Evolutionary conservation across 2,113 vertebrate species (phyloP).

Genomic region (Bagarius yarrelli): DNA sequence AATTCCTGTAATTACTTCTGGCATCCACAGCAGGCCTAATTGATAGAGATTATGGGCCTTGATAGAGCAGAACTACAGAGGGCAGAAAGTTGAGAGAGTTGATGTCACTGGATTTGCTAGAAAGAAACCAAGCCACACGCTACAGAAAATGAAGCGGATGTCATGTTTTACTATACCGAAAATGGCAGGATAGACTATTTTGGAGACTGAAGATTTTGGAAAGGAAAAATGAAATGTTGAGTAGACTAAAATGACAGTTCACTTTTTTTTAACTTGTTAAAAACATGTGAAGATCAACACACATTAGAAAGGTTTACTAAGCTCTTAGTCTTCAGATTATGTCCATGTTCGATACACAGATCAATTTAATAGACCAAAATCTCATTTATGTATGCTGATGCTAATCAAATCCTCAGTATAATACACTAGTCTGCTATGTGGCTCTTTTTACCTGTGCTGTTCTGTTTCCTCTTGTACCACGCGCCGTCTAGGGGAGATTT

Average conservation of each 20-base stretch:
- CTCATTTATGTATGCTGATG: neutral
- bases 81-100: slow-evolving; percentile 14
- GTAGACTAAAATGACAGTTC: too few relatives aligned
- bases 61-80: slow-evolving; percentile 31
- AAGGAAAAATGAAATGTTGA: too few relatives aligned
- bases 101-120: slow-evolving; percentile 13
- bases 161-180: neutral
- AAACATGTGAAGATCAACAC: neutral
- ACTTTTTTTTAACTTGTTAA: too few relatives aligned
- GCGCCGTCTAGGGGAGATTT: slow-evolving; percentile 92
- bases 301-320: neutral
- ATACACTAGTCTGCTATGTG: slow-evolving; percentile 48
- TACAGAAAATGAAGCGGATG: neutral
- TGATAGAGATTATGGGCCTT: slow-evolving; percentile 51
- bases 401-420: slow-evolving; percentile 7
- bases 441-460: slow-evolving; percentile 68
- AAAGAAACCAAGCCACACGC: neutral
- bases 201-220: too few relatives aligned
- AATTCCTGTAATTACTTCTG: slow-evolving; percentile 64
- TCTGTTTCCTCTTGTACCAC: slow-evolving; percentile 77
- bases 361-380: slow-evolving; percentile 26
- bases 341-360: neutral
- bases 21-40: slow-evolving; percentile 52
- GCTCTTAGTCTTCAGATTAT: neutral
- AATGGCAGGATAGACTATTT: neutral